Base-by-base conservation (phyloP, 2,113 vertebrate genomes). In the Erinaceus europaeus region DNA sequence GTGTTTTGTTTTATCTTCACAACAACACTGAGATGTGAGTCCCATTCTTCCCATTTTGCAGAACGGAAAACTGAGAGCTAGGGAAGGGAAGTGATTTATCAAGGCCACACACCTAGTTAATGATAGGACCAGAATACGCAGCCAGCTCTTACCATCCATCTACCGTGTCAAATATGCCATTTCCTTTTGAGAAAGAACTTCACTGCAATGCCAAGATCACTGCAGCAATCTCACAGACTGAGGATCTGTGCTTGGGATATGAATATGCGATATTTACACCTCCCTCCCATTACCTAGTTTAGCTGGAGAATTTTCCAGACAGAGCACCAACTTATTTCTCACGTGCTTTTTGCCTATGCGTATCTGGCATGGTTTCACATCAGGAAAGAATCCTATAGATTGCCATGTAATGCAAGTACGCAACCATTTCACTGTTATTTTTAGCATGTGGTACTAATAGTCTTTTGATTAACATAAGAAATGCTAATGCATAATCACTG, bases 21-120 rank as follows among this genome's bases (percentile, higher is more conserved):
- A 76, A 46, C 29, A 84, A 84, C 61, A 29, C 53, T 79, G 13
- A 18, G 44, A 53, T 55, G 27, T 75, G 62, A 36, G 29, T 64
- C 18, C 40, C 20, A 71, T 90, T 81, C 84, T 67, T 79, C 50
- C n/a, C 68, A 82, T 61, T 62, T 32, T 40, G 27, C 25, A 80
- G 36, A 80, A 86, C 21, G 91, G 69, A 34, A 94, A 94, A 82
- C 64, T 71, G 14, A 59, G 36, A 21, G 50, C 78, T 91, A 74
- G 59, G 65, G 68, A 92, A 72, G 14, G 21, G 21, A 92, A 67
- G 20, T 72, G 71, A 57, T 71, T 73, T 72, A 84, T 62, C 38
- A 80, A 86, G 73, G 87, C 68, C 73, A 90, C 23, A n/a, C 5
- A 62, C 29, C 48, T 36, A 71, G 42, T 34, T 77, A 79, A 65